phyloP scores from a whole-genome alignment of 2,113 vertebrate species.

The Pleuronectes platessa region DNA sequence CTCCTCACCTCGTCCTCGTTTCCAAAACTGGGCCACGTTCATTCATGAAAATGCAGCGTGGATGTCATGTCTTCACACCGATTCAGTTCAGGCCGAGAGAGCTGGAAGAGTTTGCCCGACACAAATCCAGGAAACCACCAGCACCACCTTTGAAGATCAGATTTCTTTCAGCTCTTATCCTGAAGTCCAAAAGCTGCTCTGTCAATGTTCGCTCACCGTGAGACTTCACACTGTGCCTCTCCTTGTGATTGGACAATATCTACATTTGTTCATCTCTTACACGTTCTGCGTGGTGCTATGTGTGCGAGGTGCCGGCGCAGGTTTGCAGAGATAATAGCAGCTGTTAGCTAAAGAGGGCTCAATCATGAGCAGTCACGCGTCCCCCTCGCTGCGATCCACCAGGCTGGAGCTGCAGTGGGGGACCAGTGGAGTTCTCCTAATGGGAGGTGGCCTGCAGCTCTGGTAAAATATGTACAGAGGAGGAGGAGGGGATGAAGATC shows the following conservation, averaged over 20 bases:
- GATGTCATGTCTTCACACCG: constrained; percentile 26
- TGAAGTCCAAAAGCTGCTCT: constrained; percentile 31
- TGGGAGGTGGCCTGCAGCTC: constrained; percentile 41
- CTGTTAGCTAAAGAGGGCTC: constrained; percentile 69
- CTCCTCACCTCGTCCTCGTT: constrained; percentile 39
- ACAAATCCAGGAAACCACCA: constrained; percentile 33
- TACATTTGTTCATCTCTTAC: constrained; percentile 66
- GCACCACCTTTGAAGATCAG: constrained; percentile 2
- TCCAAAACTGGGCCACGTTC: constrained; percentile 66
- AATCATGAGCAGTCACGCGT: constrained; percentile 67
- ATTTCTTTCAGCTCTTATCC: constrained; percentile 32
- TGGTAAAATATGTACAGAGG: constrained; percentile 4
- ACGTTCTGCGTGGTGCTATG: constrained; percentile 23
- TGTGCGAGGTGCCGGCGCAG: constrained; percentile 10
- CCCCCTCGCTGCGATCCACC: constrained; percentile 32
- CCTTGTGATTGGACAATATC: constrained; percentile 60
- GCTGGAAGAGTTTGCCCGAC: constrained; percentile 14
- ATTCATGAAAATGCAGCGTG: constrained; percentile 52
- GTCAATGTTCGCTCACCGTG: constrained; percentile 49
- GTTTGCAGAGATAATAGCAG: constrained; percentile 64
- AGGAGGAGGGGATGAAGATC: constrained; percentile 10
- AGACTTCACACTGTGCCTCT: constrained; percentile 53
- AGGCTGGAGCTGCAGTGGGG: constrained; percentile 15
- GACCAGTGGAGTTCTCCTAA: constrained; percentile 16
- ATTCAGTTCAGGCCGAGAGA: constrained; percentile 1